Evolutionary conservation across 2,797 vertebrate species (phyloP).

Genomic region (Spinibarbus caldwelli): DNA sequence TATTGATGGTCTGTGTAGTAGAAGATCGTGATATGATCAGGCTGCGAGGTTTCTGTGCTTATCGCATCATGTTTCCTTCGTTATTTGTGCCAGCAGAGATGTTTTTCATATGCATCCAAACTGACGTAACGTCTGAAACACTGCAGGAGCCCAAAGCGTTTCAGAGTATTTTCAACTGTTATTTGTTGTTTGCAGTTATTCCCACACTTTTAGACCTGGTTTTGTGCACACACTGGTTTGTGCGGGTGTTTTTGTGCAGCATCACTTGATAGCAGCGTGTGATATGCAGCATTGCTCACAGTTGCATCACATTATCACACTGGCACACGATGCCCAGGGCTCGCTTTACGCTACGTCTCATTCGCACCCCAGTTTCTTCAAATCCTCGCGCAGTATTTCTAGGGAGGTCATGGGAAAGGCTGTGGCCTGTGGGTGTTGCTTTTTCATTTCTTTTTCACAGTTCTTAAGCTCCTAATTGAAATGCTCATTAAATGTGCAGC

Average conservation of each 20-base stretch:
- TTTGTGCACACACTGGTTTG: background rate
- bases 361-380: background rate
- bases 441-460: slow-evolving; percentile 5
- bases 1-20: background rate
- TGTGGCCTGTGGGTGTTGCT: slow-evolving; percentile 7
- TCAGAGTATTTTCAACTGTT: background rate
- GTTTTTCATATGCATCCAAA: background rate
- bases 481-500: slow-evolving; percentile 25
- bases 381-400: slow-evolving; percentile 19
- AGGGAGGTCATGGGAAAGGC: slow-evolving; percentile 28
- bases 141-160: background rate
- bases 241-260: background rate
- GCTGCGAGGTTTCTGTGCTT: background rate
- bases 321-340: slow-evolving; percentile 3
- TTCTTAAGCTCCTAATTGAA: slow-evolving; percentile 38
- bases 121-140: background rate
- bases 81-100: background rate
- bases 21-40: background rate
- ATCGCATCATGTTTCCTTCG: background rate
- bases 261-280: background rate
- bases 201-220: background rate
- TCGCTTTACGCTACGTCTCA: background rate
- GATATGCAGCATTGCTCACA: slow-evolving; percentile 17
- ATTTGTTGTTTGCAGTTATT: background rate
- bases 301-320: slow-evolving; percentile 46